phyloP scores from a whole-genome alignment of 2,888 invertebrate species.

The Cantharis rustica region DNA sequence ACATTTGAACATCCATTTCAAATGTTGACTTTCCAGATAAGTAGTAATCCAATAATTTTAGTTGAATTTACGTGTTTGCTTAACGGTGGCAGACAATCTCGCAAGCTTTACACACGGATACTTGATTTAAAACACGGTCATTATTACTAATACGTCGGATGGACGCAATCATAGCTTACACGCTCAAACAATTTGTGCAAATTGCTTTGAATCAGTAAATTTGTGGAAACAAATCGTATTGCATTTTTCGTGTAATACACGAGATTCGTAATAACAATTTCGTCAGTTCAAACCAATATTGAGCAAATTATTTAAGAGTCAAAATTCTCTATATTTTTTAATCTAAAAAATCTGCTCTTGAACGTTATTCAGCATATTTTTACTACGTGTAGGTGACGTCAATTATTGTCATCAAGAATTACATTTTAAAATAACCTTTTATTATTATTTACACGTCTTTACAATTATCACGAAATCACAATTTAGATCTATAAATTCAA shows the following conservation, averaged over 20 bases:
- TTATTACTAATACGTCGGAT: background rate
- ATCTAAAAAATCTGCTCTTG: no score
- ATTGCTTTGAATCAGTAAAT: background rate
- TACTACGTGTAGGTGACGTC: no score
- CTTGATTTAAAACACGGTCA: background rate
- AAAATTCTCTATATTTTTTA: no score
- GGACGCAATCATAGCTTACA: background rate
- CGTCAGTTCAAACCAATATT: background rate
- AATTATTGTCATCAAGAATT: no score
- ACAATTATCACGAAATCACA: no score
- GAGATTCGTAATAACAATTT: background rate
- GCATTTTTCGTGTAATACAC: background rate
- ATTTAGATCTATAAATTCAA: no score
- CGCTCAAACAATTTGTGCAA: background rate
- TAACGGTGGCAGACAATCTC: background rate
- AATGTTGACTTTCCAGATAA: background rate
- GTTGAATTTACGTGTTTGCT: background rate
- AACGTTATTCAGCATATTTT: no score
- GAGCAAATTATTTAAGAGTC: background rate
- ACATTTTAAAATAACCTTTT: no score
- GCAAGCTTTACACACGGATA: background rate
- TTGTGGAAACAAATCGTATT: background rate
- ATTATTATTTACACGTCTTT: no score
- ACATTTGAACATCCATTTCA: background rate
- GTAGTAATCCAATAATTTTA: background rate